A percentile compares a stretch with the other conserved stretches of the same genome.
These are phyloP conservation scores for Lepidochrysops patricia DNA, from an alignment of 2,888 invertebrate species.

Conservation along the genomic window DNA sequence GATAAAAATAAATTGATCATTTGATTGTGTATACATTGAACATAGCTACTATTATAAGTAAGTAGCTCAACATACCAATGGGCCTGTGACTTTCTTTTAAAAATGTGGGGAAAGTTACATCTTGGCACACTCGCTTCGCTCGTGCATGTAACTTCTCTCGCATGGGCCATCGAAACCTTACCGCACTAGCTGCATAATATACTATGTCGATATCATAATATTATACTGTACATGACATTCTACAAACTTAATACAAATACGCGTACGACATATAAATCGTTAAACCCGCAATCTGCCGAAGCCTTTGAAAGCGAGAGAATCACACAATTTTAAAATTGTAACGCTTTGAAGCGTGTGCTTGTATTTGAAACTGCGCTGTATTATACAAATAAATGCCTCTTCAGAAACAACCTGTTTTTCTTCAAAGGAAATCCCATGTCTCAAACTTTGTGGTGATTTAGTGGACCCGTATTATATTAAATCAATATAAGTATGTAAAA, in stretches of 20 bases:
- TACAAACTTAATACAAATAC: background rate
- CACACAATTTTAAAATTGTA: conserved; percentile 1
- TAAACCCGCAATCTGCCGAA: background rate
- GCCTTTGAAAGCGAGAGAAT: background rate
- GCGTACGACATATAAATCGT: background rate
- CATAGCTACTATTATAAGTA: too few species aligned
- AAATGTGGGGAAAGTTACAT: too few species aligned
- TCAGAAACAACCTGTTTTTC: conserved; percentile 5
- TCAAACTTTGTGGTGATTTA: background rate
- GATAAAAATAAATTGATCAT: too few species aligned
- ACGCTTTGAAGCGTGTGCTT: background rate
- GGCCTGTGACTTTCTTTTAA: too few species aligned
- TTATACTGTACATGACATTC: too few species aligned
- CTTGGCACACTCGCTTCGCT: too few species aligned
- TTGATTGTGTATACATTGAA: too few species aligned
- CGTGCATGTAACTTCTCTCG: too few species aligned
- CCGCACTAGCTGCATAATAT: too few species aligned
- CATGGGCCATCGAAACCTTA: too few species aligned
- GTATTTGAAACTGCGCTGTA: conserved; percentile 4
- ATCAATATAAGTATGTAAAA: background rate
- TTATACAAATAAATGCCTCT: background rate
- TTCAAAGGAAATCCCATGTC: conserved; percentile 2
- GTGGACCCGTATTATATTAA: background rate
- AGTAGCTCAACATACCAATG: too few species aligned
- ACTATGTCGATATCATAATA: too few species aligned